Percentiles rank a stretch among this genome's conserved stretches.
These are phyloP conservation scores for Nephotettix cincticeps DNA, from an alignment of 1,140 invertebrate genomes.

Conservation along the genomic window DNA sequence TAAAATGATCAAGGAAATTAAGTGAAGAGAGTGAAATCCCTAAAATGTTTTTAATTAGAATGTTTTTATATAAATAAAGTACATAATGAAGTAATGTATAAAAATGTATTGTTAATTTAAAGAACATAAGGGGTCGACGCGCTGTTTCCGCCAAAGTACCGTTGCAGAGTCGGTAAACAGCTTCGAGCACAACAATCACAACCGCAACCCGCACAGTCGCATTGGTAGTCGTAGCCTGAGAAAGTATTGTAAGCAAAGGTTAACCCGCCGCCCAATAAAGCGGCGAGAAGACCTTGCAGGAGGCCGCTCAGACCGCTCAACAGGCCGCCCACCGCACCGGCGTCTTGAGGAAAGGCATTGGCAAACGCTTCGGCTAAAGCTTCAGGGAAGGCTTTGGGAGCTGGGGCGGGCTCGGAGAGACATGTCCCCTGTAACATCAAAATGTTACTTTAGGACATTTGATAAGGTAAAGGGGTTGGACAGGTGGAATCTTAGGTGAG, in stretches of 20 bases:
- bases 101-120: no score
- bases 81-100: no score
- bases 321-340: neutral
- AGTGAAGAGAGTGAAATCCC: no score
- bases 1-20: no score
- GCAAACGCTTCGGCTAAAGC: neutral
- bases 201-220: constrained; percentile 1
- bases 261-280: neutral
- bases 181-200: neutral
- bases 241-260: no score
- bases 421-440: neutral
- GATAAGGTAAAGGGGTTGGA: no score
- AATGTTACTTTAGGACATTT: neutral
- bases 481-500: no score
- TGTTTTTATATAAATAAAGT: no score
- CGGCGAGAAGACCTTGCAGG: neutral
- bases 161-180: neutral
- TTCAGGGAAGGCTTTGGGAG: neutral
- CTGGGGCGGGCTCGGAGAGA: neutral
- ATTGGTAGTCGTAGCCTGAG: neutral
- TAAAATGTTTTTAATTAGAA: no score
- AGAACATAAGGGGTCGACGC: no score
- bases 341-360: neutral
- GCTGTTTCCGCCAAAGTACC: no score
- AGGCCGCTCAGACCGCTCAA: neutral